Evolutionary conservation across 2,888 invertebrate species (phyloP), one percentile per base, ranked within the genome.

Genomic region (Erebia epiphron): DNA sequence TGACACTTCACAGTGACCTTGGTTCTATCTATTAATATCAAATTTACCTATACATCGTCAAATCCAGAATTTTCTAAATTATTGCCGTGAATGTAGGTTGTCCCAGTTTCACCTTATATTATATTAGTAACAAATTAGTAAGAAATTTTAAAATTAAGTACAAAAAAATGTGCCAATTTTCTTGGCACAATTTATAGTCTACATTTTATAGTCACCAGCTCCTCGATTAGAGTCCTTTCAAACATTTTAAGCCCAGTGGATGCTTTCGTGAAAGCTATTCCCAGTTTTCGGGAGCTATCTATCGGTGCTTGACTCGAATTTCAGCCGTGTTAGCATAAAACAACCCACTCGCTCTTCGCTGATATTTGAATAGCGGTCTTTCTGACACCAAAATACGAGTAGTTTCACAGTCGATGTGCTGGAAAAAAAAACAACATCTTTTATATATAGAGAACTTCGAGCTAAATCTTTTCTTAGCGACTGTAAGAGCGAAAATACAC

Each of bases 221-320:
- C 62, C 2, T 11, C 9, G 11, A 21, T 18, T 46, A 62, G 49
- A 26, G n/a, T 26, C 57, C 58, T 57, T 67, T 58, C 58, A 67
- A 62, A 58, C 49, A 49, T 67, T 67, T 67, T 67, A 49, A 67
- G 57, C 67, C 67, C 14, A 14, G 16, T 26, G 35, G 46, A 58
- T 49, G 26, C 46, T 66, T 66, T 57, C 46, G 46, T 67, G 67
- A 58, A 58, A 67, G 57, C 67, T 58, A 67, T 67, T 35, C 58
- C 46, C 67, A 41, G 67, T 49, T 67, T 67, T 57, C 57, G 57
- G 64, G 18, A 56, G 65, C 65, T 65, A 65, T 56, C 65, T 65
- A 65, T 65, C 56, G 18, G 56, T 56, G 43, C 43, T 65, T 65
- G 65, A 65, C 56, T 56, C 54, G 54, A 65, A 56, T 43, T 56